Conservation (phyloP, 1,140 invertebrate species). For the Sminthurides bifidus region DNA sequence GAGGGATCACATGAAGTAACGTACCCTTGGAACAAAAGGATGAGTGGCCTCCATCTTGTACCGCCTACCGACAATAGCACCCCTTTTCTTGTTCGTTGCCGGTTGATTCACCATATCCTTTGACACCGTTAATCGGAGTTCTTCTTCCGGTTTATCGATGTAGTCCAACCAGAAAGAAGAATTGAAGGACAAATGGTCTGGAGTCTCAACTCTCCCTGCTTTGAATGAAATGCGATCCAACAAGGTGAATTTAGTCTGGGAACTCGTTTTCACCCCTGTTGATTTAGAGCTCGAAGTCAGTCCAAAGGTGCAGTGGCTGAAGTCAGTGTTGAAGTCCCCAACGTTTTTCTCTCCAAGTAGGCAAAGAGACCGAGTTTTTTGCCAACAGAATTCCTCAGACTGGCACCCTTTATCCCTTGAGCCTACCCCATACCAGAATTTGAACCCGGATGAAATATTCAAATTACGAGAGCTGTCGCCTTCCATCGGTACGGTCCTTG, state of each 20-base stretch:
- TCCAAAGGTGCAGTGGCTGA: not conserved
- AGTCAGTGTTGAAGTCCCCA: not conserved
- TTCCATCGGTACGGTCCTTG: too few relatives aligned
- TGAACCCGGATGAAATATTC: not conserved
- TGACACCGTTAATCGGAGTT: not conserved
- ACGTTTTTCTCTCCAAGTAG: not conserved
- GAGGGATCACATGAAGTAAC: too few relatives aligned
- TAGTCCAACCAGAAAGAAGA: not conserved
- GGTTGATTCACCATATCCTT: not conserved
- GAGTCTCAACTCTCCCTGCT: not conserved
- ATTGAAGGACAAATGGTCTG: not conserved
- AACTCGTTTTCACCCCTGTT: not conserved
- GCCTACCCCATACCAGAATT: not conserved
- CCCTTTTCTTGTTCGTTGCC: not conserved
- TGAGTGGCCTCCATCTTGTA: not conserved
- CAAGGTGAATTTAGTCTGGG: not conserved
- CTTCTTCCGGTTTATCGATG: not conserved
- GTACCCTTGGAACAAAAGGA: not conserved
- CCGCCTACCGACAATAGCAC: not conserved
- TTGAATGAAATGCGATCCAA: not conserved
- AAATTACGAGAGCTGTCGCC: too few relatives aligned
- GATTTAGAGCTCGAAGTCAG: not conserved
- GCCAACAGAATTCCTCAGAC: not conserved
- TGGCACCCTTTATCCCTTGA: not conserved
- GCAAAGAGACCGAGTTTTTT: not conserved